Evolutionary conservation across 2,113 vertebrate genomes (phyloP).

Genomic region (Saccopteryx bilineata): DNA sequence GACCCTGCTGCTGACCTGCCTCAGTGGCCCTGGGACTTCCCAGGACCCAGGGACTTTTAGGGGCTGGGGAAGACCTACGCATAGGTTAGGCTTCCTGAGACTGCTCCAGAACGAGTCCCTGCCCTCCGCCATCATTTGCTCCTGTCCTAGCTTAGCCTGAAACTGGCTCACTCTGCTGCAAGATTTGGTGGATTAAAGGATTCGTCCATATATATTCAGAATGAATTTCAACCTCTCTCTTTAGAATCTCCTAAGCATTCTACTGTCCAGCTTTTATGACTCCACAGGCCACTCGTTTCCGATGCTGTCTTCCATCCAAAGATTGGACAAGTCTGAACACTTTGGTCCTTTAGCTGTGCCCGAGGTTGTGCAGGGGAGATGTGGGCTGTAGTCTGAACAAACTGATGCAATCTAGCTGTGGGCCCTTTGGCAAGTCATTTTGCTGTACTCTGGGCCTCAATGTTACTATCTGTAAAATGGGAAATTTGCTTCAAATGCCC

Average conservation of each 20-base stretch:
- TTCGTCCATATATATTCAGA: neutral
- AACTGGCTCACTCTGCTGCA: neutral
- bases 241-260: neutral
- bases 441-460: neutral
- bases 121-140: neutral
- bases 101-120: neutral
- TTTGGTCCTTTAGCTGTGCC: neutral
- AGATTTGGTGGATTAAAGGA: neutral
- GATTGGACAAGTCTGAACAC: neutral
- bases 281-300: neutral
- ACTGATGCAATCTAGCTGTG: neutral
- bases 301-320: neutral
- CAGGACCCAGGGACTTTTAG: neutral
- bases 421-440: neutral
- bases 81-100: neutral
- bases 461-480: slow-evolving; percentile 30
- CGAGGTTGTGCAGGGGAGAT: neutral
- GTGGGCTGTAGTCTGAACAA: neutral
- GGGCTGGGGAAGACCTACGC: neutral
- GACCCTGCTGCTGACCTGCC: neutral
- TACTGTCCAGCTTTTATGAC: neutral
- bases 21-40: neutral
- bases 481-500: neutral
- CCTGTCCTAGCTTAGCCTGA: neutral
- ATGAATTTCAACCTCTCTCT: neutral